A percentile compares a stretch with the other conserved stretches of the same genome.
These are phyloP conservation scores for Megalurothrips usitatus DNA, from an alignment of 2,888 invertebrate genomes.

Conservation along the genomic window DNA sequence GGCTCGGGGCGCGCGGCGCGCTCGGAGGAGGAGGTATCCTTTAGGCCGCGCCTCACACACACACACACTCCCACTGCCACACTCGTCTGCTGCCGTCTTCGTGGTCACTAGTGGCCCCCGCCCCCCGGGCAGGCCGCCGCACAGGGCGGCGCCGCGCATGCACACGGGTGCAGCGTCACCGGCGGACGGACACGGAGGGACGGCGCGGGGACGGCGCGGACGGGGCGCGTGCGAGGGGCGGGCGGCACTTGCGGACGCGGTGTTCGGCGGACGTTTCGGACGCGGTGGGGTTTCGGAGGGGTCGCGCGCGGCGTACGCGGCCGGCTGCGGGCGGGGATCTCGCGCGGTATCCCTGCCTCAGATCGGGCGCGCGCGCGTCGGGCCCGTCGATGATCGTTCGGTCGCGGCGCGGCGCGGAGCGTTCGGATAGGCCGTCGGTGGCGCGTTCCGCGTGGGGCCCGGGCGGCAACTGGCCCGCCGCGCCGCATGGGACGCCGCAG, in stretches of 20 bases:
- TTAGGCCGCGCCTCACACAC: neutral
- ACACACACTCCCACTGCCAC: neutral
- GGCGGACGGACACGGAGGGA: neutral
- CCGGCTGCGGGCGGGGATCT: neutral
- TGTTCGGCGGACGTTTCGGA: no score
- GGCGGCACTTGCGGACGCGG: no score
- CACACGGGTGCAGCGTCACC: neutral
- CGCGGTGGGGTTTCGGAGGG: neutral
- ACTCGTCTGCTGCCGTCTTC: neutral
- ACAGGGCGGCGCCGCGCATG: neutral
- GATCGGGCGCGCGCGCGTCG: neutral
- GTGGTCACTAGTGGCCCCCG: neutral
- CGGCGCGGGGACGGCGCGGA: neutral
- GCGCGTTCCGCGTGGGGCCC: neutral
- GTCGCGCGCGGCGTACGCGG: neutral
- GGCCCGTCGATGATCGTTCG: neutral
- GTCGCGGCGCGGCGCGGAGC: neutral
- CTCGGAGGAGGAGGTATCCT: neutral
- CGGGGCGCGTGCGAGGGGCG: no score
- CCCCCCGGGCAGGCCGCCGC: neutral
- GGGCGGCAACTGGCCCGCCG: slow-evolving; percentile 3
- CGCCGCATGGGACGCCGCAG: neutral
- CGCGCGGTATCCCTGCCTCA: slow-evolving; percentile 7
- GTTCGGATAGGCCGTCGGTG: neutral
- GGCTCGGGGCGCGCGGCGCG: neutral